Percentiles rank a stretch among this genome's conserved stretches.
Conservation (phyloP, 2,113 vertebrate genomes). For the Diglossa brunneiventris region DNA sequence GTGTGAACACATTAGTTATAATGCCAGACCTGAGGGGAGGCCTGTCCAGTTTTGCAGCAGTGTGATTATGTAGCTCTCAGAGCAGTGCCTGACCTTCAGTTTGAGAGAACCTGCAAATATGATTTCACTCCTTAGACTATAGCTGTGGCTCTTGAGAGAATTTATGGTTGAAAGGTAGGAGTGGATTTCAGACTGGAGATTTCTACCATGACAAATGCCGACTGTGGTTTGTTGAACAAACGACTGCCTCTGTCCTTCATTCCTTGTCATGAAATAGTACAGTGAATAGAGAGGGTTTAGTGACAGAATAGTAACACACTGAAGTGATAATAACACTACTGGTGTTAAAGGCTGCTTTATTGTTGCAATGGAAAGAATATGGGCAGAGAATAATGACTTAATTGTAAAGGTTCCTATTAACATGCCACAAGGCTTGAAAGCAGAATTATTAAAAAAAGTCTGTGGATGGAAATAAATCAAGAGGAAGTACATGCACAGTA, state of each 20-base stretch:
- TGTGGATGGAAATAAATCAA: background rate
- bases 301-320: background rate
- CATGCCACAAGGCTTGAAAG: background rate
- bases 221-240: background rate
- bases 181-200: background rate
- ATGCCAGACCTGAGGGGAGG: background rate
- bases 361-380: background rate
- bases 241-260: rapidly evolving
- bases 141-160: background rate
- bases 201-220: background rate
- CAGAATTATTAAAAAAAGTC: background rate
- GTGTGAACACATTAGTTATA: background rate
- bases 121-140: background rate
- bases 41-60: background rate
- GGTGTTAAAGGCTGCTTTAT: background rate
- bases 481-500: background rate
- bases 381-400: background rate
- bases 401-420: background rate
- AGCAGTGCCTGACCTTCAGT: background rate
- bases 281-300: background rate
- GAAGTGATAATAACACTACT: background rate
- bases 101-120: background rate
- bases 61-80: background rate
- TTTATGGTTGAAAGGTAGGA: background rate
- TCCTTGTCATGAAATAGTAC: background rate